Evolutionary conservation across 1,140 invertebrate genomes (phyloP).

Genomic region (Akabosia matsudoensis): DNA sequence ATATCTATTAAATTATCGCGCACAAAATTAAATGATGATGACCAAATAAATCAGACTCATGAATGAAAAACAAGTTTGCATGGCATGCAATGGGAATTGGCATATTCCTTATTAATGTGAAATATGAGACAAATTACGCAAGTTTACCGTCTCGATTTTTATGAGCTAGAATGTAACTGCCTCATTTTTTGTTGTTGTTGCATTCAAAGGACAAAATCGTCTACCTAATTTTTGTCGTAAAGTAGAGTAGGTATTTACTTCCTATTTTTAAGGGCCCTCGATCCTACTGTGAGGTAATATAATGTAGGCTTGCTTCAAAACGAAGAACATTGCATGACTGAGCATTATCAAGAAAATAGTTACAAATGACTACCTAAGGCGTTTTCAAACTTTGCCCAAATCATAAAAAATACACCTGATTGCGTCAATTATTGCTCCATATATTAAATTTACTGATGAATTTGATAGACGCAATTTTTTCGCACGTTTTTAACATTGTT

Average conservation of each 20-base stretch:
- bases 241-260: background rate
- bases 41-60: conserved; percentile 13
- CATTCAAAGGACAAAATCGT: background rate
- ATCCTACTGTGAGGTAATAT: background rate
- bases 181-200: too few relatives aligned
- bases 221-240: too few relatives aligned
- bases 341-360: too few relatives aligned
- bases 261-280: conserved; percentile 3
- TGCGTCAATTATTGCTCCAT: too few relatives aligned
- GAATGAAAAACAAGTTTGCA: conserved; percentile 12
- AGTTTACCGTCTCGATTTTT: background rate
- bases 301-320: background rate
- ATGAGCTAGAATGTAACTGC: conserved; percentile 21
- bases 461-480: too few relatives aligned
- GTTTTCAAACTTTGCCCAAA: background rate
- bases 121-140: background rate
- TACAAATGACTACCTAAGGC: background rate
- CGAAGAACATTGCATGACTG: background rate
- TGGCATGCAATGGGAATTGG: conserved; percentile 6
- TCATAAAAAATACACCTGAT: background rate
- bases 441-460: too few relatives aligned
- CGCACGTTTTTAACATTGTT: too few relatives aligned
- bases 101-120: background rate
- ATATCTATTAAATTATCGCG: background rate
- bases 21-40: conserved; percentile 1